These are phyloP conservation scores for Synaphobranchus kaupii DNA, from an alignment of 2,797 vertebrate genomes.

Conservation along the genomic window DNA sequence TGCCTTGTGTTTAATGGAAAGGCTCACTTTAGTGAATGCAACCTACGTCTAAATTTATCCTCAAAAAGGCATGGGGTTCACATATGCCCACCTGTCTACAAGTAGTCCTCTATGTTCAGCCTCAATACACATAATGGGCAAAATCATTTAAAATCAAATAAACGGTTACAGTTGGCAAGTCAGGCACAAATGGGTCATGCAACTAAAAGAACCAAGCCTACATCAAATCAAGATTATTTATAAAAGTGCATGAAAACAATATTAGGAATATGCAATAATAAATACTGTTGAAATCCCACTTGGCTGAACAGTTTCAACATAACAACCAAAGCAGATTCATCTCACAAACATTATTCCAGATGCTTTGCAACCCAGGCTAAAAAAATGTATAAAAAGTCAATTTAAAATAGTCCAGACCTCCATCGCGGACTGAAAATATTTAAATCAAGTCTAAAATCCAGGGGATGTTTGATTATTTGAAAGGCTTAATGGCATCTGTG, in stretches of 20 bases:
- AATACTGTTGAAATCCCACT: background rate
- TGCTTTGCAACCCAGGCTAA: slow-evolving; percentile 6
- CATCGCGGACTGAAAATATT: background rate
- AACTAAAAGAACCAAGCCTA: slow-evolving; percentile 31
- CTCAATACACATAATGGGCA: slow-evolving; percentile 5
- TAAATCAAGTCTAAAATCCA: background rate
- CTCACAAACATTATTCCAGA: background rate
- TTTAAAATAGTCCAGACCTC: slow-evolving; percentile 26
- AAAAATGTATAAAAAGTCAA: background rate
- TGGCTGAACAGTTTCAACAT: background rate
- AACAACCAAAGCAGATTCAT: background rate
- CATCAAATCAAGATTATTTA: slow-evolving; percentile 23
- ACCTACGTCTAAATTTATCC: background rate
- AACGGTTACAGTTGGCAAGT: slow-evolving; percentile 12
- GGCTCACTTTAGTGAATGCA: slow-evolving; percentile 4
- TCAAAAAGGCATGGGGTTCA: background rate
- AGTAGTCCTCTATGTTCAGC: background rate
- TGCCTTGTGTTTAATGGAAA: background rate
- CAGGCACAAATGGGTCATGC: slow-evolving; percentile 34
- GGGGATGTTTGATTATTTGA: background rate
- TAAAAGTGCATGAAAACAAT: slow-evolving; percentile 14
- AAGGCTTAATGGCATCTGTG: slow-evolving; percentile 1
- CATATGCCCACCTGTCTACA: background rate
- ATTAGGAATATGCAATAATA: slow-evolving; percentile 32
- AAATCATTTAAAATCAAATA: slow-evolving; percentile 11